phyloP scores from a whole-genome alignment of 2,113 vertebrate genomes.

The Elephantulus edwardii region DNA sequence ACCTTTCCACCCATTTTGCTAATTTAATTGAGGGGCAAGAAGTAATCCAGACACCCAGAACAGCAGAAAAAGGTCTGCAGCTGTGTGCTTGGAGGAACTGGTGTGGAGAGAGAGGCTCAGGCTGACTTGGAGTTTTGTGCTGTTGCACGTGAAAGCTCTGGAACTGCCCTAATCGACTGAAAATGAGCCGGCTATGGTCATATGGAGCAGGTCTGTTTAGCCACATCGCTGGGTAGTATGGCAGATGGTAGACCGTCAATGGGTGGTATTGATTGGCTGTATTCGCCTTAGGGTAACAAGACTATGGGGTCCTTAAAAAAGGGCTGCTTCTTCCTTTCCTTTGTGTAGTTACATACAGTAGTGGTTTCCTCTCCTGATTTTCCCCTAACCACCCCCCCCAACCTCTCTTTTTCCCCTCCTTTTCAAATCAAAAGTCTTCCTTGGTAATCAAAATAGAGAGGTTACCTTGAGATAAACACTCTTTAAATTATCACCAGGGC shows the following conservation, averaged over 20 bases:
- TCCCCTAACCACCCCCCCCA: neutral
- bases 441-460: slow-evolving; percentile 76
- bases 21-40: slow-evolving; percentile 62
- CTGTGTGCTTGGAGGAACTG: slow-evolving; percentile 57
- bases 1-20: slow-evolving; percentile 73
- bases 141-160: slow-evolving; percentile 82
- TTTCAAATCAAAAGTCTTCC: slow-evolving; percentile 61
- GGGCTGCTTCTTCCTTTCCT: slow-evolving; percentile 62
- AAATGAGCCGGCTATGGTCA: slow-evolving; percentile 85
- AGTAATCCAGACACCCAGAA: slow-evolving; percentile 57
- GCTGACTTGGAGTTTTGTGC: slow-evolving; percentile 79
- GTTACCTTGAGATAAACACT: slow-evolving; percentile 80
- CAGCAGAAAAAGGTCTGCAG: slow-evolving; percentile 60
- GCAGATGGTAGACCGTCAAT: slow-evolving; percentile 95
- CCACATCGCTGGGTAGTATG: slow-evolving; percentile 89
- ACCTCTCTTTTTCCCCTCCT: slow-evolving; percentile 16
- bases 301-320: slow-evolving; percentile 83
- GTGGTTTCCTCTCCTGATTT: slow-evolving; percentile 63
- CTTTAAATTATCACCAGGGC: slow-evolving; percentile 82
- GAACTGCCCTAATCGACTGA: slow-evolving; percentile 84
- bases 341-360: slow-evolving; percentile 49
- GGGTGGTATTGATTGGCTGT: slow-evolving; percentile 93
- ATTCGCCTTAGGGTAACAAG: slow-evolving; percentile 87
- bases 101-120: slow-evolving; percentile 60
- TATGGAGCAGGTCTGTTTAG: slow-evolving; percentile 85